Base-by-base conservation (phyloP, 2,113 vertebrate genomes). In the Oryzias celebensis region DNA sequence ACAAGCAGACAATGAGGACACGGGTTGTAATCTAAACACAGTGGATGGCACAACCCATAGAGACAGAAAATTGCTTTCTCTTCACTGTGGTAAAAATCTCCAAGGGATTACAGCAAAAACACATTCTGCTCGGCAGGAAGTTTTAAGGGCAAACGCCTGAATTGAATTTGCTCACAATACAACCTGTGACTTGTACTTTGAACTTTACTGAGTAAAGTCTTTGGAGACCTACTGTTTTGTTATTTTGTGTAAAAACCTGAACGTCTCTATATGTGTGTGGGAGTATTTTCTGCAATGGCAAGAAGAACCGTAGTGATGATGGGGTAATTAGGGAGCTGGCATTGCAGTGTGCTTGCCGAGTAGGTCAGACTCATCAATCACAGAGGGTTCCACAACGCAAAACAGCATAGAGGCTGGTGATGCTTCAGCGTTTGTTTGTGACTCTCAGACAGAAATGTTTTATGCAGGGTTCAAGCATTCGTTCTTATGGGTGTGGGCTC, bases 361-460 rank as follows among this genome's bases (percentile, higher is more conserved):
- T 77, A 80, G 83, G 85, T 81, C 79, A 70, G 66, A 69, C 57
- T 68, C 78, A 83, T 85, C 73, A 78, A 78, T 85, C 81, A 75
- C 26, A 50, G 64, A 26, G 65, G 51, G 45, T 44, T 80, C 62
- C 64, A 73, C 63, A 53, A 56, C 13, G 58, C 44, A 43, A 47
- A 62, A 58, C 62, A 58, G 60, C 48, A 26, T 58, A 68, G 71
- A 77, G 60, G 58, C 47, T 42, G 56, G 7, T 18, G 55, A 44
- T 20, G n/a, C 42, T 55, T 13, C 10, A 52, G 51, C 68, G 56
- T 69, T 67, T 72, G 41, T 52, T 61, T 71, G 62, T 1, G 0
- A 14, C 52, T 22, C 59, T 41, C 43, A 16, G 45, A 52, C 55
- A 43, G 52, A 56, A 57, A 63, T 42, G 60, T 69, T 66, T 60